A percentile compares a stretch with the other conserved stretches of the same genome.
Evolutionary conservation across 2,113 vertebrate genomes (phyloP).

Genomic region (Urocitellus parryii): DNA sequence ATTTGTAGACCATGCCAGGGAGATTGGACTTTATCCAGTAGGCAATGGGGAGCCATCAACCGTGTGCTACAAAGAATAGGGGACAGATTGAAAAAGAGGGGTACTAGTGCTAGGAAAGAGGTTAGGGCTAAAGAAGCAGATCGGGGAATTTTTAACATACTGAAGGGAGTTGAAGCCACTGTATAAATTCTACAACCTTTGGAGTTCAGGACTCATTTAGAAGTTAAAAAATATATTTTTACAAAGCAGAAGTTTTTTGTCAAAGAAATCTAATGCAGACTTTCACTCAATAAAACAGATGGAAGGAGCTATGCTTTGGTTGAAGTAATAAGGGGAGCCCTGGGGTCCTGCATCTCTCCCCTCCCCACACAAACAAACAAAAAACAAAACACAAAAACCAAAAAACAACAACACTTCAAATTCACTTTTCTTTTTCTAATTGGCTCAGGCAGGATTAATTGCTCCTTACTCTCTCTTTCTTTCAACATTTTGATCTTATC

Average conservation of each 20-base stretch:
- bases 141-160: neutral
- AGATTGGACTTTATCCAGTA: neutral
- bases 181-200: neutral
- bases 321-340: neutral
- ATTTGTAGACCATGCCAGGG: neutral
- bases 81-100: neutral
- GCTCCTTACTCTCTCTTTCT: neutral
- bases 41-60: neutral
- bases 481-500: neutral
- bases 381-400: too few relatives aligned
- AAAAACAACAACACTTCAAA: neutral
- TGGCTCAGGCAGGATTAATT: neutral
- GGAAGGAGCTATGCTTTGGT: neutral
- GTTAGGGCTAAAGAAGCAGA: neutral
- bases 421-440: neutral
- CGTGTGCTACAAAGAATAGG: neutral
- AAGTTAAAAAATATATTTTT: constrained; percentile 1
- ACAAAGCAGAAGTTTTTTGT: constrained; percentile 14
- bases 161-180: neutral
- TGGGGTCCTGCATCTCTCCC: too few relatives aligned
- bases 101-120: neutral
- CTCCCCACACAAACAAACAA: too few relatives aligned
- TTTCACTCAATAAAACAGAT: neutral
- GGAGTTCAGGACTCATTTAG: constrained; percentile 19
- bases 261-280: neutral